These are phyloP conservation scores for Podarcis raffonei DNA, from an alignment of 2,113 vertebrate genomes.

Conservation along the genomic window DNA sequence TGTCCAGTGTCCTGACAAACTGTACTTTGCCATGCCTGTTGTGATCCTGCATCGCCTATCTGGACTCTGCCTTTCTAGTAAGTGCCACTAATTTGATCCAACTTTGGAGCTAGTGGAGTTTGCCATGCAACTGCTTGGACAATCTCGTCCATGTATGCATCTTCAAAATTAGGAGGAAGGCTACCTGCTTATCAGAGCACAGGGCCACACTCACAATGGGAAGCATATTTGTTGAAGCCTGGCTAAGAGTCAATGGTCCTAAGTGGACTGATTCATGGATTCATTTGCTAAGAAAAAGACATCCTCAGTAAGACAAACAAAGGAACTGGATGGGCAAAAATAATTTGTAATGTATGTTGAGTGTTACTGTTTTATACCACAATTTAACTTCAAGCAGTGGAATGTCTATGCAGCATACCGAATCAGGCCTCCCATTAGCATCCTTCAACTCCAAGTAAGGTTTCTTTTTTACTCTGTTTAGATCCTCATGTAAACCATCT, in stretches of 20 bases:
- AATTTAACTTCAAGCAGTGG: background rate
- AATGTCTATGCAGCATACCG: slow-evolving; percentile 71
- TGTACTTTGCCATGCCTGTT: no score
- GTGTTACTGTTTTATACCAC: background rate
- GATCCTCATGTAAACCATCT: slow-evolving; percentile 95
- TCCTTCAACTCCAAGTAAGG: slow-evolving; percentile 93
- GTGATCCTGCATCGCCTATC: no score
- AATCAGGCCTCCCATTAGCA: slow-evolving; percentile 91
- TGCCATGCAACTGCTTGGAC: background rate
- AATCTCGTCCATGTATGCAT: background rate
- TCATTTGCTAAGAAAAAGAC: background rate
- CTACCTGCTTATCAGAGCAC: background rate
- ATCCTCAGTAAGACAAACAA: background rate
- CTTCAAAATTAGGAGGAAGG: background rate
- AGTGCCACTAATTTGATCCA: background rate
- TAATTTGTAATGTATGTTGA: background rate
- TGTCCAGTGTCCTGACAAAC: no score
- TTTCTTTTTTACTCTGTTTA: slow-evolving; percentile 97
- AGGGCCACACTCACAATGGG: background rate
- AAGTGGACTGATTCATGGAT: background rate
- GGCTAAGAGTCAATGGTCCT: background rate
- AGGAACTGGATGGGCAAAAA: background rate
- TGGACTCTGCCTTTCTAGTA: background rate
- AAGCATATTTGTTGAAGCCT: background rate
- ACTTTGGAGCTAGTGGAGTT: background rate